Percentiles rank a stretch among this genome's conserved stretches.
These are phyloP conservation scores for Acleris emargana DNA, from an alignment of 2,888 invertebrate species.

Conservation along the genomic window DNA sequence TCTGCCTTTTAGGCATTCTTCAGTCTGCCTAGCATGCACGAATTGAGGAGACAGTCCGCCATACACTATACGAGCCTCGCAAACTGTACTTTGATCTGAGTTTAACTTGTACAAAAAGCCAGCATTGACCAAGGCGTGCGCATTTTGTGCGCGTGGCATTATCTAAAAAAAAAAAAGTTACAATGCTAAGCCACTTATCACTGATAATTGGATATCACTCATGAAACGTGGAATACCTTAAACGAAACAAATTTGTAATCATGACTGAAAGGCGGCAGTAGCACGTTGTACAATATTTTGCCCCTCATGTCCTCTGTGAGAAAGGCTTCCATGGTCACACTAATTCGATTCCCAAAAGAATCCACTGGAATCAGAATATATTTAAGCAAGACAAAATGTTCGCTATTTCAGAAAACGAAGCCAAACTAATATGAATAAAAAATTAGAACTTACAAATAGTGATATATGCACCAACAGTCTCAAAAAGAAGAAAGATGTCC, in stretches of 20 bases:
- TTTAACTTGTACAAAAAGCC: conserved; percentile 86
- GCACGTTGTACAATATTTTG: conserved; percentile 56
- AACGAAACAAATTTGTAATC: conserved; percentile 49
- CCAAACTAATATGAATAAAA: neutral
- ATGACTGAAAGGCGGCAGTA: conserved; percentile 55
- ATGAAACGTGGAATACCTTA: conserved; percentile 45
- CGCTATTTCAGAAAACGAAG: neutral
- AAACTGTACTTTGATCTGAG: conserved; percentile 61
- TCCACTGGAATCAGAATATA: conserved; percentile 48
- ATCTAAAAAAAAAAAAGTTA: conserved; percentile 75
- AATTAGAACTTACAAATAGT: conserved; percentile 51
- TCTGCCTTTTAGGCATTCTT: conserved; percentile 74
- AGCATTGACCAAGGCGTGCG: conserved; percentile 90
- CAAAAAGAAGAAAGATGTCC: conserved; percentile 85
- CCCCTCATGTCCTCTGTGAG: conserved; percentile 69
- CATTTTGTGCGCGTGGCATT: conserved; percentile 88
- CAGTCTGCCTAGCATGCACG: conserved; percentile 79
- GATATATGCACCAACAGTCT: conserved; percentile 58
- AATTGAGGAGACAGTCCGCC: conserved; percentile 81
- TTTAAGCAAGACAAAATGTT: neutral
- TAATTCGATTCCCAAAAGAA: conserved; percentile 41
- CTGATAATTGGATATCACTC: no score
- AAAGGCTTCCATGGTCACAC: conserved; percentile 67
- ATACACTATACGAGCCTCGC: conserved; percentile 81
- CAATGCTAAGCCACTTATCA: neutral